A percentile compares a stretch with the other conserved stretches of the same genome.
These are phyloP conservation scores for Leuciscus idus DNA, from an alignment of 2,113 vertebrate species.

Conservation along the genomic window DNA sequence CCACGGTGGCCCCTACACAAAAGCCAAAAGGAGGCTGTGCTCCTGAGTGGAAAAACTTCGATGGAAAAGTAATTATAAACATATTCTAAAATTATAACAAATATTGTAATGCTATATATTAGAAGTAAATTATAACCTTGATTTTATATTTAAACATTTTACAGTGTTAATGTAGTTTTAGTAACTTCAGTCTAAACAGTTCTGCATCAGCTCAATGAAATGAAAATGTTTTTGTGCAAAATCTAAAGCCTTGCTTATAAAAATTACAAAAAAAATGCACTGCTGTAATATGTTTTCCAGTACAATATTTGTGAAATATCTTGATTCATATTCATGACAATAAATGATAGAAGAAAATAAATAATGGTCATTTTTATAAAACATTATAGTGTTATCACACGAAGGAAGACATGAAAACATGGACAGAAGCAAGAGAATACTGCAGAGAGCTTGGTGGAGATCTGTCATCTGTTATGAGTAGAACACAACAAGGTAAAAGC, in stretches of 20 bases:
- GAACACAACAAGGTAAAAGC: constrained; percentile 84
- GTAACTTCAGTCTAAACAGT: not conserved
- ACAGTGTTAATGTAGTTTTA: not conserved
- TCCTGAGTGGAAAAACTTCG: constrained; percentile 80
- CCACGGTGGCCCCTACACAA: constrained; percentile 77
- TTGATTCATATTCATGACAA: not conserved
- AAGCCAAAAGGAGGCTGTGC: constrained; percentile 79
- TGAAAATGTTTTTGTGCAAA: not conserved
- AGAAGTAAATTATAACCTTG: not conserved
- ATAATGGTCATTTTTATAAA: not conserved
- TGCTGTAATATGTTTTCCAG: not conserved
- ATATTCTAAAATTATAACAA: not conserved
- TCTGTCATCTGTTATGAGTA: constrained; percentile 78
- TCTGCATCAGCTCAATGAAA: not conserved
- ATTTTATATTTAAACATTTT: not conserved
- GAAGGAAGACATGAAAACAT: constrained; percentile 69
- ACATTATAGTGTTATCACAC: constrained; percentile 83
- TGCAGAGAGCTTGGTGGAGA: constrained; percentile 81
- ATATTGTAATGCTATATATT: not conserved
- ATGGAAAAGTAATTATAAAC: constrained; percentile 72
- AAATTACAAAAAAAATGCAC: not conserved
- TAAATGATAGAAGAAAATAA: not conserved
- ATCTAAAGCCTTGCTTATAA: not conserved
- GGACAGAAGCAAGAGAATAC: constrained; percentile 79
- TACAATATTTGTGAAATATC: not conserved